phyloP scores from a whole-genome alignment of 2,113 vertebrate genomes.

The Nanorana parkeri region DNA sequence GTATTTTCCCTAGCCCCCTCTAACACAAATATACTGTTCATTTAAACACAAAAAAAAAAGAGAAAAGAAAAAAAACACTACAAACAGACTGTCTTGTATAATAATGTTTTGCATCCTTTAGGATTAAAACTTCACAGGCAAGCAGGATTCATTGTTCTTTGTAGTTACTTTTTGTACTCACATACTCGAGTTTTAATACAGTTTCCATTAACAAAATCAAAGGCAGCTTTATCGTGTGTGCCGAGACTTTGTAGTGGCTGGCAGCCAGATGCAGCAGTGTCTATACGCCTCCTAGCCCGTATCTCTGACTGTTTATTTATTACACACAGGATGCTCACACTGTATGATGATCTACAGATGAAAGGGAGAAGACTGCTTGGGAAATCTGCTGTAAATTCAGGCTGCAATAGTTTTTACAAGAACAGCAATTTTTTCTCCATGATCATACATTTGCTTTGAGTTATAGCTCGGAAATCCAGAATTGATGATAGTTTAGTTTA shows the following conservation, averaged over 20 bases:
- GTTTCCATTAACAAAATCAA: constrained; percentile 40
- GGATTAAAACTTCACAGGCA: constrained; percentile 50
- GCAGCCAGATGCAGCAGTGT: constrained; percentile 58
- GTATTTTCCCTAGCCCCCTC: background rate
- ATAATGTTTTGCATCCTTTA: constrained; percentile 51
- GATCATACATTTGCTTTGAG: constrained; percentile 61
- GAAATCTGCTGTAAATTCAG: constrained; percentile 66
- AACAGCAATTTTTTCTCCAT: constrained; percentile 60
- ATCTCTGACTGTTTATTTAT: constrained; percentile 45
- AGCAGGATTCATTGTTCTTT: constrained; percentile 38
- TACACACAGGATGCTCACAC: constrained; percentile 44
- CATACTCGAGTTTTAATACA: constrained; percentile 42
- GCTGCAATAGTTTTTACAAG: constrained; percentile 47
- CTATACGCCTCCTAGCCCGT: background rate
- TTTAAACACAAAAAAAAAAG: constrained; percentile 3
- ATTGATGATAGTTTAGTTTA: constrained; percentile 60
- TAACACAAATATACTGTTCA: constrained; percentile 21
- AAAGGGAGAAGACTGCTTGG: constrained; percentile 67
- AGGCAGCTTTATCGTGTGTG: constrained; percentile 39
- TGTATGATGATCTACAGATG: constrained; percentile 60
- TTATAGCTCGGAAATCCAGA: constrained; percentile 56
- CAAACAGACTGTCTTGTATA: constrained; percentile 50
- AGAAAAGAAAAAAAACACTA: background rate
- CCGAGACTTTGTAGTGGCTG: constrained; percentile 28
- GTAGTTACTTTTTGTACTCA: constrained; percentile 44